phyloP scores from a whole-genome alignment of 2,797 vertebrate species.

The Rhincodon typus region DNA sequence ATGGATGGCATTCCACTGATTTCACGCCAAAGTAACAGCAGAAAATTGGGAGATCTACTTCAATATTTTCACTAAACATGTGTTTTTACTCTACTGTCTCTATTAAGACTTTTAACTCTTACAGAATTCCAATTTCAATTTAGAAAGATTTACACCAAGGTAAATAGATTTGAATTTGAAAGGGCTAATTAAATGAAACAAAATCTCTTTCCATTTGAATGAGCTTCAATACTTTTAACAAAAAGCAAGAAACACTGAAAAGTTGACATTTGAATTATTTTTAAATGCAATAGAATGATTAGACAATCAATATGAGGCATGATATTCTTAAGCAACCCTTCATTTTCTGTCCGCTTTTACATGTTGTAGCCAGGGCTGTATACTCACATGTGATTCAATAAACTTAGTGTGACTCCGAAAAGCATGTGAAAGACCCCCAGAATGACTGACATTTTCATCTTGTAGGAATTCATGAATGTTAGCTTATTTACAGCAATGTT shows the following conservation, averaged over 20 bases:
- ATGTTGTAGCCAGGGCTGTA: neutral
- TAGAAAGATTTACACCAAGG: neutral
- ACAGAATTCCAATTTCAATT: neutral
- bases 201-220: neutral
- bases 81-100: too few relatives aligned
- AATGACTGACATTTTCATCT: slow-evolving; percentile 53
- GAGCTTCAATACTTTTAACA: neutral
- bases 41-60: neutral
- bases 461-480: slow-evolving; percentile 50
- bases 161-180: neutral
- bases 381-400: slow-evolving; percentile 48
- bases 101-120: neutral
- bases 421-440: slow-evolving; percentile 50
- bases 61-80: too few relatives aligned
- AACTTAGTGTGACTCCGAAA: slow-evolving; percentile 47
- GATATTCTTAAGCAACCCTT: neutral
- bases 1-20: neutral
- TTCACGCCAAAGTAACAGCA: neutral
- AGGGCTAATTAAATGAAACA: neutral
- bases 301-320: neutral
- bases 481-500: slow-evolving; percentile 51
- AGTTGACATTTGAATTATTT: neutral
- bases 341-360: slow-evolving; percentile 20
- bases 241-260: neutral
- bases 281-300: neutral